Base-by-base conservation (phyloP, 1,140 invertebrate genomes). In the Brachionus sp. region DNA sequence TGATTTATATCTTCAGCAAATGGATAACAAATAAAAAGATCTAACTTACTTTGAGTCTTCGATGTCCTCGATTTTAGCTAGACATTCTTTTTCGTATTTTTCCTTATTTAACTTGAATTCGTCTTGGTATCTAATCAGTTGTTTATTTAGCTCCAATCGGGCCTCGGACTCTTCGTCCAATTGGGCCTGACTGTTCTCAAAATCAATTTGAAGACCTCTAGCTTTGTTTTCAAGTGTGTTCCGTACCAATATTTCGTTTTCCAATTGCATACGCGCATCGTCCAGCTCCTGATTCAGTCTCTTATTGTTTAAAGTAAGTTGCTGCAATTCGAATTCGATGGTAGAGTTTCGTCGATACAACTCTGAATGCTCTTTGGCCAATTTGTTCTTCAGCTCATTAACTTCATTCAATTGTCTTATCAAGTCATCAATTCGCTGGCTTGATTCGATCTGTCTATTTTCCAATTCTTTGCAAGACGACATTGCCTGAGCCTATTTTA, bases 31-130 rank as follows among this genome's bases (percentile, higher is more conserved):
- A 70, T 10, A 70, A 7, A 19, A 62, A 16, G 25, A 42, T 42
- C 39, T 57, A 23, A 66, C 64, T 35, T 73, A 83, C 82, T 66
- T 50, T 53, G 44, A 66, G 23, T 83, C 82, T 73, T 83, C 82
- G 35, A 77, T 53, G 25, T 83, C 82, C 50, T 83, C 82, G 39
- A 73, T 83, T 68, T 35, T 83, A n/a, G 50, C 33, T 62, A 73
- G 13, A 13, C 42, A n/a, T 39, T 83, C 68, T 83, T 75, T 83
- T 57, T 83, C 66, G 33, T 53, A 25, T 57, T 73, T 75, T 39
- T 73, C 66, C 23, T 75, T 73, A 62, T 29, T 62, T 0, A 10
- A 25, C 37, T 83, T 70, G 33, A 83, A 42, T 29, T 83, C 82
- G 10, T 83, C 82, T 73, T 83, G 82, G 35, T 23, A 35, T 35